Evolutionary conservation across 2,113 vertebrate species (phyloP), one percentile per base, ranked within the genome.

Genomic region (Rhodinocichla rosea): DNA sequence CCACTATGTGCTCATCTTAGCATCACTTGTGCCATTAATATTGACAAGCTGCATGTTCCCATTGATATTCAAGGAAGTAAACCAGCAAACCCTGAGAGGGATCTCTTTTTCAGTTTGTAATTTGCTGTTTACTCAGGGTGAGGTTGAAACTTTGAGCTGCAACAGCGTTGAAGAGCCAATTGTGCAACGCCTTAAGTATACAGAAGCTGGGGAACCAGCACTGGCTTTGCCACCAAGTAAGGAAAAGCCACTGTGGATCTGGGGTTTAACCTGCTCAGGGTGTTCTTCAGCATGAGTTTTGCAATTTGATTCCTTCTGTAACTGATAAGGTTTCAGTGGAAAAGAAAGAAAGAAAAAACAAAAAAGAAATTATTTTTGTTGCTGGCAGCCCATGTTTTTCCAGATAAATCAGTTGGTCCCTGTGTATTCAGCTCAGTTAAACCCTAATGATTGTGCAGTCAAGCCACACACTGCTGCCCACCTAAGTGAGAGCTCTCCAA

Each of bases 71-170:
- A 33, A 93, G 92, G 83, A 85, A 91, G 40, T 44, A 73, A 89
- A 59, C 37, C 27, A 75, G n/a, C 14, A 79, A 92, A 74, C 8
- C 28, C 4, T 37, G 77, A 27, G 18, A 50, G 8, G 74, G 20
- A 68, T 53, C 21, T 91, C 50, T 52, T 83, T 95, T 87, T 65
- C n/a, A 24, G 20, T 81, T 82, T 59, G 56, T 63, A 81, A 75
- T 47, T 91, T 2, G 9, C 33, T 90, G 3, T 85, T 94, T 93
- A 74, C 88, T 82, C 83, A 95, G 90, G 93, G 81, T 86, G 89
- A 92, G 83, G 89, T 67, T 91, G 73, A 82, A 80, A 91, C 87
- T 64, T 69, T 11, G 56, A 88, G 73, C 60, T 65, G 30, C 49
- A 40, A 13, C 37, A 23, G 37, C 0, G 0, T 3, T 59, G 56